Evolutionary conservation across 2,113 vertebrate species (phyloP), one percentile per base, ranked within the genome.

Genomic region (Pedetes capensis): DNA sequence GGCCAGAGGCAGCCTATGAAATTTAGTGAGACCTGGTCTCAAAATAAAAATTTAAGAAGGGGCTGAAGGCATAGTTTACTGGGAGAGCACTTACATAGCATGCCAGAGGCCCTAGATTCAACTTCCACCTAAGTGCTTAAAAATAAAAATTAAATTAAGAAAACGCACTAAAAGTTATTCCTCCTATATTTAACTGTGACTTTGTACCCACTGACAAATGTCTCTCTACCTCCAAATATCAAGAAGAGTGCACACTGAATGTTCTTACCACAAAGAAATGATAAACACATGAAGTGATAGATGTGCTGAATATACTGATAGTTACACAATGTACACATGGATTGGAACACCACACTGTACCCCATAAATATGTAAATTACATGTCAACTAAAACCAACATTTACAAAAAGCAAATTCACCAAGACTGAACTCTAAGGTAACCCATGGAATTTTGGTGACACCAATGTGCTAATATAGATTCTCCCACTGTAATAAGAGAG

Each of bases 381-480:
- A 2, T 63, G 18, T 63, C 42, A 53, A 75, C 3, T 44, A 44
- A 55, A 16, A 75, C 25, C 10, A n/a, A 55, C n/a, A 85, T 53
- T 51, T 34, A 32, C 22, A 32, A 51, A 51, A 91, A 49, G 8
- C 23, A 71, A 27, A 34, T 42, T 84, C 14, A 80, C 34, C 39
- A 71, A 75, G 16, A 22, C 16, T 78, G 37, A 82, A n/a, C 1
- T 8, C n/a, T 51, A 66, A 25, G 29, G 47, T n/a, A 71, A 29
- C 17, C 29, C 14, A 47, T 1, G 32, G 72, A 84, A n/a, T 80
- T 44, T 3, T 20, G 6, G 1, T 2, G 20, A 76, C 25, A 75
- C 39, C 11, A 4, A 23, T 13, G 4, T 29, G 3, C 47, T 34
- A 18, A 0, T 37, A 2, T 11, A 53, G 42, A 3, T 23, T 72